These are phyloP conservation scores for Cettia cetti DNA, from an alignment of 2,113 vertebrate species.

Conservation along the genomic window DNA sequence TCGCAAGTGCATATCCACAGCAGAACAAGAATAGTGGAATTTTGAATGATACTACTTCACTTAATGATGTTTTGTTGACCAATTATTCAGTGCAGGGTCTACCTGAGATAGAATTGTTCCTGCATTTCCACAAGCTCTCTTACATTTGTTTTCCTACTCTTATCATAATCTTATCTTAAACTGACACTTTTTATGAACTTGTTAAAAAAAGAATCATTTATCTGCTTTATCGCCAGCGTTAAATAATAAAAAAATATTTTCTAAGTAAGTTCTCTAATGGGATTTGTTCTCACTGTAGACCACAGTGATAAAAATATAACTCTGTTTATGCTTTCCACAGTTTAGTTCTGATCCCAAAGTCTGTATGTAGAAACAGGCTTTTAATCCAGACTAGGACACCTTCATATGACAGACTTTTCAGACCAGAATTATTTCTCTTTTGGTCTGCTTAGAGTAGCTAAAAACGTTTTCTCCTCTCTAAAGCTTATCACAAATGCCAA, in stretches of 20 bases:
- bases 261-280: not conserved
- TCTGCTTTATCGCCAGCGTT: not conserved
- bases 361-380: not conserved
- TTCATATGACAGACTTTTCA: not conserved
- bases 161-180: not conserved
- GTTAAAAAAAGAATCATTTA: not conserved
- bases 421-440: not conserved
- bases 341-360: not conserved
- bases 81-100: not conserved
- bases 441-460: not conserved
- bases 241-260: not conserved
- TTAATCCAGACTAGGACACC: not conserved
- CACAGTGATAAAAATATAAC: not conserved
- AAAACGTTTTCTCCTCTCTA: not conserved
- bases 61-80: not conserved
- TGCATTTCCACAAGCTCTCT: not conserved
- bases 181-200: not conserved
- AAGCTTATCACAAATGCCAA: not conserved
- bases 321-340: not conserved
- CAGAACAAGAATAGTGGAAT: not conserved
- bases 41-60: not conserved
- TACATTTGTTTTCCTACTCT: not conserved
- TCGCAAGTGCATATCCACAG: not conserved
- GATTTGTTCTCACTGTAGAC: not conserved
- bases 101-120: not conserved